Evolutionary conservation across 2,113 vertebrate species (phyloP).

Genomic region (Cyanoderma ruficeps): DNA sequence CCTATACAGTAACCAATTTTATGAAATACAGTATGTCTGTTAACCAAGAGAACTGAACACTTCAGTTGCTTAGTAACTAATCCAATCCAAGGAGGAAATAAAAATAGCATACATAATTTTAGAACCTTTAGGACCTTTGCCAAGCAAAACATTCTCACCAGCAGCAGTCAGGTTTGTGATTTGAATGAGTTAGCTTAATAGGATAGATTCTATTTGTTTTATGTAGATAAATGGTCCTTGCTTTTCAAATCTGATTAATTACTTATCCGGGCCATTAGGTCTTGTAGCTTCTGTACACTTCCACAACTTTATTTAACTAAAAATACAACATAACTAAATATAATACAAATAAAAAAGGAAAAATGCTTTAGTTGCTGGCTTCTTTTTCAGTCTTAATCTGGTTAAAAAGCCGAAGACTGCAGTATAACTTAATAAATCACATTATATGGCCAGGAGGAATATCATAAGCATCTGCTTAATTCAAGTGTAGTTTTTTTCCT

Average conservation of each 20-base stretch:
- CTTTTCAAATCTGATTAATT: slow-evolving; percentile 39
- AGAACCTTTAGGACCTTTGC: slow-evolving; percentile 76
- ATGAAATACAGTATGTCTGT: slow-evolving; percentile 68
- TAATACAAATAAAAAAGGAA: slow-evolving; percentile 10
- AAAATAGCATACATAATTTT: slow-evolving; percentile 81
- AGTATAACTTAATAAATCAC: slow-evolving; percentile 48
- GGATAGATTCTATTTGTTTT: slow-evolving; percentile 17
- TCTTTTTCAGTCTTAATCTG: slow-evolving; percentile 49
- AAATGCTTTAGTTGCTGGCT: slow-evolving; percentile 16
- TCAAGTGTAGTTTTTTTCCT: neutral
- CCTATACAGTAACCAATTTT: slow-evolving; percentile 36
- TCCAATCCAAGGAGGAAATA: slow-evolving; percentile 75
- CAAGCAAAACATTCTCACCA: slow-evolving; percentile 76
- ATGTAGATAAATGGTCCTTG: slow-evolving; percentile 24
- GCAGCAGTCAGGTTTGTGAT: slow-evolving; percentile 67
- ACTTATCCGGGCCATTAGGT: neutral
- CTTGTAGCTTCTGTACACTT: slow-evolving; percentile 9
- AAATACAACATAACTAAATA: slow-evolving; percentile 1
- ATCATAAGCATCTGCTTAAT: slow-evolving; percentile 49
- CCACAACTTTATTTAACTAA: slow-evolving; percentile 46
- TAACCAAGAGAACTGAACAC: slow-evolving; percentile 77
- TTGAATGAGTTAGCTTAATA: slow-evolving; percentile 64
- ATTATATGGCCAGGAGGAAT: slow-evolving; percentile 49
- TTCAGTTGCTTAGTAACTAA: slow-evolving; percentile 82
- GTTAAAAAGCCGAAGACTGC: slow-evolving; percentile 57